These are phyloP conservation scores for Columba livia DNA, from an alignment of 2,113 vertebrate genomes.

Conservation along the genomic window DNA sequence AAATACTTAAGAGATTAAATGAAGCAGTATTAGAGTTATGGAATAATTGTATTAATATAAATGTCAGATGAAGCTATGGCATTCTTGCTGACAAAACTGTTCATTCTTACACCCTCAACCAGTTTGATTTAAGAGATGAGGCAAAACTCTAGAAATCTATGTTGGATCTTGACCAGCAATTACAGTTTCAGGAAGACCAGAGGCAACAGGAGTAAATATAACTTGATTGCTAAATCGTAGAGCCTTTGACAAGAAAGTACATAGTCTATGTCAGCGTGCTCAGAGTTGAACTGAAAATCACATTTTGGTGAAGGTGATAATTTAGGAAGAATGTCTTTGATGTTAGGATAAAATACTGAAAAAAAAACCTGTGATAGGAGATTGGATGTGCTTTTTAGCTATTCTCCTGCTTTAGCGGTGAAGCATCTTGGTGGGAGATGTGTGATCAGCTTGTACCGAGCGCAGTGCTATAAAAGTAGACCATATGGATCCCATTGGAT, in stretches of 20 bases:
- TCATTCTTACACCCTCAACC: background rate
- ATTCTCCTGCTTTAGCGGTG: background rate
- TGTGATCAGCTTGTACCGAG: background rate
- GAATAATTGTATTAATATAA: background rate
- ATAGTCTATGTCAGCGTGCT: background rate
- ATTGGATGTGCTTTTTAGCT: background rate
- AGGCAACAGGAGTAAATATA: background rate
- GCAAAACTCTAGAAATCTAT: background rate
- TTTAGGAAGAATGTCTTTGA: background rate
- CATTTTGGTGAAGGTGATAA: rapidly evolving
- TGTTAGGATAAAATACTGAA: background rate
- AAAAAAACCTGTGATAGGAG: background rate
- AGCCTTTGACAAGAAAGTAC: background rate
- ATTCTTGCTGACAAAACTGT: background rate
- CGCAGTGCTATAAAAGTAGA: background rate
- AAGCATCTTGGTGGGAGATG: background rate
- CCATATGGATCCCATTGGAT: background rate
- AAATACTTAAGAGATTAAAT: background rate
- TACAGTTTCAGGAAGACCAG: background rate
- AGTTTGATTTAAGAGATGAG: background rate
- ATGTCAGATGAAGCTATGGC: background rate
- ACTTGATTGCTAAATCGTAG: background rate
- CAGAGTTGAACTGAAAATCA: background rate
- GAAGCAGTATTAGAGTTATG: background rate
- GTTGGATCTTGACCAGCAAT: background rate